Base-by-base conservation (phyloP, 2,888 invertebrate genomes). In the Sarcophaga rosellei region DNA sequence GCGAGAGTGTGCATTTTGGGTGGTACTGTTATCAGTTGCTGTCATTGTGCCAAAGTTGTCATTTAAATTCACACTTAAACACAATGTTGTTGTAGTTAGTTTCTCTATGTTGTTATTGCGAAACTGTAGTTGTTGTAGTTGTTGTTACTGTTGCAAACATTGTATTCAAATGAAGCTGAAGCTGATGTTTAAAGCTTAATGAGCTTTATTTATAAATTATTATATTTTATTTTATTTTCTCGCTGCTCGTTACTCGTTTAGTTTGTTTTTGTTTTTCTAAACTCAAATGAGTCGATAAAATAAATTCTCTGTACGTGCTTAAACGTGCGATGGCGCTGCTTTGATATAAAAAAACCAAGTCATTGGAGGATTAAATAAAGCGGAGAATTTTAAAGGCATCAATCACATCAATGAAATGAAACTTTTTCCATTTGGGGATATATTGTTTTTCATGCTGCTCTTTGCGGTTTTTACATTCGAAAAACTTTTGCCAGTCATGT, bases 31-130 rank as follows among this genome's bases (percentile, higher is more conserved):
- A 69, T 35, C 25, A 73, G 57, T 65, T 81, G 74, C 74, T 85
- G 85, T 77, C 77, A 85, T 62, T 68, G 63, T 85, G 81, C 77
- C 85, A 81, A 85, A 85, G 74, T 74, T 85, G 81, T 85, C 77
- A 85, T 81, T 81, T 81, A n/a, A 77, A 77, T 81, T 85, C 85
- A 77, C 81, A 85, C 81, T 81, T 81, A 74, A 77, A 77, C 57
- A 61, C 23, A 68, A 74, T 47, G 69, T 53, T 47, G n/a, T 35
- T 35, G 35, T 35, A 35, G 35, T 35, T 35, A 35, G 35, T 35
- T 35, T 35, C 10, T 25, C 47, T 17, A 11, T 59, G 53, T 53
- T 72, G 53, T 65, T 11, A 23, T 17, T 45, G 35, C 8, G 8
- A 35, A 35, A 35, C 11, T 20, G 45, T 57, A 57, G 10, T 23